These are phyloP conservation scores for Ceyx cyanopectus DNA, from an alignment of 2,113 vertebrate genomes.

Conservation along the genomic window DNA sequence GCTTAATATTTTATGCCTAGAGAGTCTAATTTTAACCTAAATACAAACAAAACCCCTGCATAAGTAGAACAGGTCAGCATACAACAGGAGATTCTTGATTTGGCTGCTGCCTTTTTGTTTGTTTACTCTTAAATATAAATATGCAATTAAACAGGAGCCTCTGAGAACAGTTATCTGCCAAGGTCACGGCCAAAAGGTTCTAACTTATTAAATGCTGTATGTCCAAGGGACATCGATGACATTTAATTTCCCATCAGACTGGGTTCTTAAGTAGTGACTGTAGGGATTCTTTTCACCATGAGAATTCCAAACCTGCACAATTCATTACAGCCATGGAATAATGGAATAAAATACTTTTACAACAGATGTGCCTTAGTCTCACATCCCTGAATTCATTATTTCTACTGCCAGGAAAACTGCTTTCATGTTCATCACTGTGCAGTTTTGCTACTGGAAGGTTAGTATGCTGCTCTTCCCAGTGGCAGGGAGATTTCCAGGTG, in stretches of 20 bases:
- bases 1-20: not conserved
- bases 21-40: conserved; percentile 6
- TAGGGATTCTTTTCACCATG: not conserved
- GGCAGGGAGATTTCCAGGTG: not conserved
- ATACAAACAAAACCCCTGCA: not conserved
- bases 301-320: not conserved
- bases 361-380: not conserved
- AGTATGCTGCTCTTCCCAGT: not conserved
- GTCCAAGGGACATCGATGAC: not conserved
- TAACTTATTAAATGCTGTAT: not conserved
- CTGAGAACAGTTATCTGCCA: conserved; percentile 4
- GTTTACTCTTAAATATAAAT: not conserved
- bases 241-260: conserved; percentile 35
- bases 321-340: not conserved
- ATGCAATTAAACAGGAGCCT: not conserved
- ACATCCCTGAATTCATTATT: not conserved
- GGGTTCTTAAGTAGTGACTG: not conserved
- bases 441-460: not conserved
- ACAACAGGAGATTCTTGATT: not conserved
- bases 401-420: not conserved
- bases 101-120: not conserved
- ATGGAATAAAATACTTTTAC: not conserved
- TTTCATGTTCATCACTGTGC: not conserved
- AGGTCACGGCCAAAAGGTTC: not conserved
- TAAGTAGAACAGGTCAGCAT: not conserved